Base-by-base conservation (phyloP, 2,797 vertebrate genomes). In the Neosilurus hyrtlii region DNA sequence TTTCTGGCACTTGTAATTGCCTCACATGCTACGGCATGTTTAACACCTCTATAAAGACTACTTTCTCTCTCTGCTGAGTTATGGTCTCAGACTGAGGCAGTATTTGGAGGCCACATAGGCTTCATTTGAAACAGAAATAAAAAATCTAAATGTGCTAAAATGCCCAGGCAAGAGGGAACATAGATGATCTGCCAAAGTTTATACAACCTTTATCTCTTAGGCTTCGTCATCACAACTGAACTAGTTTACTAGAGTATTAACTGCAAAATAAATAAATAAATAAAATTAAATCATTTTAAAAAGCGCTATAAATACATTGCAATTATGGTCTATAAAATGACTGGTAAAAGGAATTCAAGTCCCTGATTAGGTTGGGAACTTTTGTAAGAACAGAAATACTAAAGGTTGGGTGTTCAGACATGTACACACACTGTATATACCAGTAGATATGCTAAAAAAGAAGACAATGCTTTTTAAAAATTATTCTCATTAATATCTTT, bases 1-100 rank as follows among this genome's bases (percentile, higher is more conserved):
- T 87, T 72, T 89, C 85, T 93, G 93, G 94, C 93, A 93, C 88
- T 88, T 93, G 89, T 93, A 93, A 94, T 94, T 93, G 93, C 90
- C 92, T 89, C 92, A 92, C 90, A 90, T 92, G 92, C 88, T 88
- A 87, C 87, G 89, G 89, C 87, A 90, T 91, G 91, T 92, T 92
- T 92, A 93, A 91, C 92, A 90, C 87, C 88, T 85, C 86, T 85
- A 87, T 91, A 89, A 92, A 91, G 90, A 90, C 91, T 89, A 89
- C 91, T 90, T 81, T 90, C 86, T 85, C 84, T 62, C 18, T 35
- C 30, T 22, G 76, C 84, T 93, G 92, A 94, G 90, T 94, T 93
- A 94, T 93, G 81, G 91, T 61, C 11, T 85, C 52, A 86, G 49
- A 43, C 86, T n/a, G 62, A 84, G 86, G 84, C 73, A 65, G 84